Evolutionary conservation across 2,113 vertebrate genomes (phyloP), one percentile per base, ranked within the genome.

Genomic region (Corapipo altera): DNA sequence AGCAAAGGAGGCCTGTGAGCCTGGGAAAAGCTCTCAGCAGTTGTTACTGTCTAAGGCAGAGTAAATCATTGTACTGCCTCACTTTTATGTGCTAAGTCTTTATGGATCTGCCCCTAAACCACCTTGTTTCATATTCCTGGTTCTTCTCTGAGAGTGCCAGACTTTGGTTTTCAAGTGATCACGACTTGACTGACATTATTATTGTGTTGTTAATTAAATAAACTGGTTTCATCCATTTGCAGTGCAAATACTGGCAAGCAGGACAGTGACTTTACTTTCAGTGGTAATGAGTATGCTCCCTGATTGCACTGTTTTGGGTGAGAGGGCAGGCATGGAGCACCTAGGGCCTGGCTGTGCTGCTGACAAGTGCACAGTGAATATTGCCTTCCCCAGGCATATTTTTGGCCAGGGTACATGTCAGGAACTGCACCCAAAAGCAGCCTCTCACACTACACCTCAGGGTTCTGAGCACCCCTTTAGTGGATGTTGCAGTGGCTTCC

Each of bases 121-220:
- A 65, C 22, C 57, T 70, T 52, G 30, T 66, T 84, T 81, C n/a
- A 49, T 58, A 54, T 55, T 64, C 48, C 48, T 85, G 30, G 15
- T 81, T 89, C 26, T 58, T 89, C 26, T 62, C 51, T 58, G 37
- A 71, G 41, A 57, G 23, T 67, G 13, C 23, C 8, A 43, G 48
- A 15, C 67, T 95, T 90, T 67, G 78, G n/a, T 93, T 93, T 96
- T 79, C 48, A 79, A 41, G 44, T 67, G 57, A 66, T 88, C 33
- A 62, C 11, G 6, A 46, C 61, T 64, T 90, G 52, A n/a, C 23
- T 87, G 66, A 43, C 30, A 14, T 9, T 67, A 35, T 51, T 85
- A 32, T 33, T 88, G 27, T 72, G 33, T 62, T 49, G 17, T 43
- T 77, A 51, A 66, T 81, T 58, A 55, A 89, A 66, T 13, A 67